Evolutionary conservation across 1,140 invertebrate species (phyloP).

Genomic region (Listronotus bonariensis): DNA sequence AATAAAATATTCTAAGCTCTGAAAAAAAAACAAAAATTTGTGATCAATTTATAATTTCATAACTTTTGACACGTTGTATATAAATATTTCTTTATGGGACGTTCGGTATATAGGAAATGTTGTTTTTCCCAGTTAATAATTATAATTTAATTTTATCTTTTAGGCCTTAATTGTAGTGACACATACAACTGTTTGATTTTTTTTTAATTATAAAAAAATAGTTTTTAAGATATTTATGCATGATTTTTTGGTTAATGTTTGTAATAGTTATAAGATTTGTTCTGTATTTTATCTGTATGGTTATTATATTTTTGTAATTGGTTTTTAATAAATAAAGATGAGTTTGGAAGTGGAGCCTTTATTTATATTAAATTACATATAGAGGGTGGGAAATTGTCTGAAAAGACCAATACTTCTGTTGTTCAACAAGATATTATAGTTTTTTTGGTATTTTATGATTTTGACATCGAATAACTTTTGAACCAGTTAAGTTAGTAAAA

Average conservation of each 20-base stretch:
- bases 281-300: constrained; percentile 26
- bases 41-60: neutral
- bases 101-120: constrained; percentile 14
- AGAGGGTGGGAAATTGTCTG: too few relatives aligned
- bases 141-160: constrained; percentile 17
- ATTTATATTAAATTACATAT: too few relatives aligned
- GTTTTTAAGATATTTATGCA: constrained; percentile 31
- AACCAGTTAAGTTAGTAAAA: too few relatives aligned
- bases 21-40: too few relatives aligned
- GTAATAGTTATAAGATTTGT: constrained; percentile 37
- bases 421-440: too few relatives aligned
- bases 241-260: constrained; percentile 33
- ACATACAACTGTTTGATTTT: constrained; percentile 42
- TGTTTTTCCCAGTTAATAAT: constrained; percentile 1
- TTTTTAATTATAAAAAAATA: constrained; percentile 14
- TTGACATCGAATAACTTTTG: too few relatives aligned
- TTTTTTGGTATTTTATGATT: too few relatives aligned
- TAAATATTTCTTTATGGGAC: constrained; percentile 8
- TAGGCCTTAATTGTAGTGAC: constrained; percentile 38
- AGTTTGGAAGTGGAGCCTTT: constrained; percentile 10
- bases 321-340: constrained; percentile 39
- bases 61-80: constrained; percentile 4
- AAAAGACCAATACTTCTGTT: too few relatives aligned
- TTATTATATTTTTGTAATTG: constrained; percentile 36
- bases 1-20: too few relatives aligned